Evolutionary conservation across 2,888 invertebrate genomes (phyloP).

Genomic region (Galerucella calmariensis): DNA sequence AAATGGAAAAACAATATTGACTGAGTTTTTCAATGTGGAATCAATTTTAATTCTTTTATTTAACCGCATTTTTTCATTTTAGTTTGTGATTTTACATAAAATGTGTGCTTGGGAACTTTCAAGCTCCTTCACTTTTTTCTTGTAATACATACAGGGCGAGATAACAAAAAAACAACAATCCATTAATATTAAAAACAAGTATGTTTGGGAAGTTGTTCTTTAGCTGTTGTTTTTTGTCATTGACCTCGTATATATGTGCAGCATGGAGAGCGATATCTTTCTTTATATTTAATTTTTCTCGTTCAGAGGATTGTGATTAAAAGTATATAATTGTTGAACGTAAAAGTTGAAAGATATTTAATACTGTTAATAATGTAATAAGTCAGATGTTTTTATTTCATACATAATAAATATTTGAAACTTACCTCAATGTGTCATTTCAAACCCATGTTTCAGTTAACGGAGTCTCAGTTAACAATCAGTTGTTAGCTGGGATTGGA

Average conservation of each 20-base stretch:
- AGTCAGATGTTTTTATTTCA: constrained; percentile 62
- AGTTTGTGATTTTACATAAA: background rate
- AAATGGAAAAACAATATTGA: constrained; percentile 47
- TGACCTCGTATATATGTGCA: constrained; percentile 10
- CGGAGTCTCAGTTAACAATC: no score
- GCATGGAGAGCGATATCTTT: constrained; percentile 22
- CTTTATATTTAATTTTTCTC: constrained; percentile 43
- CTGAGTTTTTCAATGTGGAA: constrained; percentile 44
- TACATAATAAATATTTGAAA: constrained; percentile 36
- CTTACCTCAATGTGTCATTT: background rate
- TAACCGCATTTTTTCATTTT: constrained; percentile 25
- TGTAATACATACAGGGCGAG: constrained; percentile 3
- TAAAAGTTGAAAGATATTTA: constrained; percentile 60
- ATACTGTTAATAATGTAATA: constrained; percentile 57
- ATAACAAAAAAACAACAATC: constrained; percentile 6
- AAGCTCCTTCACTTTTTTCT: background rate
- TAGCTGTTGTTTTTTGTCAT: constrained; percentile 12
- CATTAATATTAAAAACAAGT: background rate
- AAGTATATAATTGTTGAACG: constrained; percentile 54
- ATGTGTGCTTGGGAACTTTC: background rate
- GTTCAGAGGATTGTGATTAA: constrained; percentile 45
- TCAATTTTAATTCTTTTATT: constrained; percentile 27
- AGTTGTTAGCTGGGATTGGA: no score
- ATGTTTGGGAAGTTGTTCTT: background rate
- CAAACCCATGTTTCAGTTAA: background rate